These are phyloP conservation scores for Cataglyphis livida DNA, from an alignment of 2,888 invertebrate species.

Conservation along the genomic window DNA sequence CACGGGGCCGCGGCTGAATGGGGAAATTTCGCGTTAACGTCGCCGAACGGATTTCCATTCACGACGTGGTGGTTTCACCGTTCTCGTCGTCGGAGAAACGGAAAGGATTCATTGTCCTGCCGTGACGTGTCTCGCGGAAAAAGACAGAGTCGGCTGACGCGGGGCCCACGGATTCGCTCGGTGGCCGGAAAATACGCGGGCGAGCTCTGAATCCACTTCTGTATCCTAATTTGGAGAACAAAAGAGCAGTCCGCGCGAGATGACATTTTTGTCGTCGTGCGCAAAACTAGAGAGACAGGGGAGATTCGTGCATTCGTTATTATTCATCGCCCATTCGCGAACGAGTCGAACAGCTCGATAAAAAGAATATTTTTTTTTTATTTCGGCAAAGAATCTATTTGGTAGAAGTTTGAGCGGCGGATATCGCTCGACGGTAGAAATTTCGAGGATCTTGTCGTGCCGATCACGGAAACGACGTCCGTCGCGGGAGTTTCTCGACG, in stretches of 20 bases:
- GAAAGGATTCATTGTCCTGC: conserved; percentile 67
- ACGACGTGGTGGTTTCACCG: conserved; percentile 74
- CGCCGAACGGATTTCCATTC: conserved; percentile 72
- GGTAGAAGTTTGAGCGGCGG: background rate
- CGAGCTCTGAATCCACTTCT: conserved; percentile 73
- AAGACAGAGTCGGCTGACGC: conserved; percentile 65
- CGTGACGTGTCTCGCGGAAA: conserved; percentile 68
- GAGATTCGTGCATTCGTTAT: conserved; percentile 28
- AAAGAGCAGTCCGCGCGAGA: conserved; percentile 53
- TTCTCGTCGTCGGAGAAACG: conserved; percentile 54
- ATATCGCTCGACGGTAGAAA: conserved; percentile 8
- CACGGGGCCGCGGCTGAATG: conserved; percentile 48
- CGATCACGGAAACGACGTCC: conserved; percentile 45
- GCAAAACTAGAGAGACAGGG: conserved; percentile 6
- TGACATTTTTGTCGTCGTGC: conserved; percentile 54
- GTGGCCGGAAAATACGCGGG: conserved; percentile 59
- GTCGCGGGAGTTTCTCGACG: conserved; percentile 36
- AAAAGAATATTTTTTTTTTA: background rate
- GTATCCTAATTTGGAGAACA: conserved; percentile 74
- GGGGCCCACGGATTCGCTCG: conserved; percentile 47
- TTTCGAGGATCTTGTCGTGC: conserved; percentile 30
- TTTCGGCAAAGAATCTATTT: background rate
- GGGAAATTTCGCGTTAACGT: conserved; percentile 54
- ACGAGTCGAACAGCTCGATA: conserved; percentile 29
- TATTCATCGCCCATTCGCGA: background rate